These are phyloP conservation scores for Apis florea DNA, from an alignment of 1,140 invertebrate species.

Conservation along the genomic window DNA sequence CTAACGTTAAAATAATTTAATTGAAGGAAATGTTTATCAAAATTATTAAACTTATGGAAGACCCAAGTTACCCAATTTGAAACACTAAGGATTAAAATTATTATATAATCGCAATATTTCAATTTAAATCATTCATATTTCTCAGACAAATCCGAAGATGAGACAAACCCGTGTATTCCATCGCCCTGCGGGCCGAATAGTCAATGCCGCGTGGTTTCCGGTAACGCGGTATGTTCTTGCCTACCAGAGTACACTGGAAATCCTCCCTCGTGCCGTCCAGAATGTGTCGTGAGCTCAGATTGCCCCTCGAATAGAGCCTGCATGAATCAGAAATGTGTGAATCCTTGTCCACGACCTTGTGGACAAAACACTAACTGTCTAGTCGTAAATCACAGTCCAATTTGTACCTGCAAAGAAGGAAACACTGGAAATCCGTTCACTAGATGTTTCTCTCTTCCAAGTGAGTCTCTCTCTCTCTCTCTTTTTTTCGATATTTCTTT, in stretches of 20 bases:
- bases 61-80: too few species aligned
- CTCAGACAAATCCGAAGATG: constrained; percentile 11
- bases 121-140: not conserved
- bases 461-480: constrained; percentile 65
- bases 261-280: constrained; percentile 80
- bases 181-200: constrained; percentile 82
- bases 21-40: too few species aligned
- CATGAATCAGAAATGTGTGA: constrained; percentile 79
- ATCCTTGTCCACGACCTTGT: constrained; percentile 81
- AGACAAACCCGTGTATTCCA: constrained; percentile 76
- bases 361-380: constrained; percentile 79
- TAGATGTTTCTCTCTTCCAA: constrained; percentile 78
- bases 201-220: constrained; percentile 79
- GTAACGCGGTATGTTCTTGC: constrained; percentile 80
- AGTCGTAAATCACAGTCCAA: constrained; percentile 82
- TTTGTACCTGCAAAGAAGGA: constrained; percentile 80
- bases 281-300: constrained; percentile 75
- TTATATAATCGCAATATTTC: not conserved
- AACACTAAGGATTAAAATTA: too few species aligned
- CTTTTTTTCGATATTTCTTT: too few species aligned
- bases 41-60: too few species aligned
- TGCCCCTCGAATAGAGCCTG: constrained; percentile 72
- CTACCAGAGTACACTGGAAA: constrained; percentile 79
- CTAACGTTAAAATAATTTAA: too few species aligned
- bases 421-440: constrained; percentile 83